These are phyloP conservation scores for Elephantulus edwardii DNA, from an alignment of 2,113 vertebrate genomes.

Conservation along the genomic window DNA sequence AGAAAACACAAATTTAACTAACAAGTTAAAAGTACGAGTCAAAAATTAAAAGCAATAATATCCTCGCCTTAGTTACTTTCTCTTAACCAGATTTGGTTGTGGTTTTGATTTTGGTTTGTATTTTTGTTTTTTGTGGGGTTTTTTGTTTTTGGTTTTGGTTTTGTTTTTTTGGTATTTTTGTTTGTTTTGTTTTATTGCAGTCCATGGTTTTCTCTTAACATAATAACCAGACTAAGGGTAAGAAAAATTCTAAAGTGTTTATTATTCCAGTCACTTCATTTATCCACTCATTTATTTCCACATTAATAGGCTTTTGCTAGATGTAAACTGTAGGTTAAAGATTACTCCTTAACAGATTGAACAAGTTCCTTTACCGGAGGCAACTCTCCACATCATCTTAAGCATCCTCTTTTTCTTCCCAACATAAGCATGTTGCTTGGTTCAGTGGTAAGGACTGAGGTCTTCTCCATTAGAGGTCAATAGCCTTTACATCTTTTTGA, in stretches of 20 bases:
- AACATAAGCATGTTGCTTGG: neutral
- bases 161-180: no score
- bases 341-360: neutral
- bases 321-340: neutral
- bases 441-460: neutral
- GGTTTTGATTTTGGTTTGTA: no score
- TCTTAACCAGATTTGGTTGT: no score
- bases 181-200: no score
- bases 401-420: neutral
- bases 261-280: neutral
- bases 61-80: no score
- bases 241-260: neutral
- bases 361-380: neutral
- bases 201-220: neutral
- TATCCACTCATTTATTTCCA: neutral
- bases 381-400: neutral
- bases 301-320: neutral
- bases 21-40: no score
- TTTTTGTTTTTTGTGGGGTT: no score
- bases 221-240: neutral
- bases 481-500: fast-evolving
- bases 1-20: no score
- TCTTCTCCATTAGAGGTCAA: neutral
- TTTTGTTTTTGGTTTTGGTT: no score
- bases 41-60: no score